Evolutionary conservation across 2,888 invertebrate species (phyloP).

Genomic region (Geophilus truncorum): DNA sequence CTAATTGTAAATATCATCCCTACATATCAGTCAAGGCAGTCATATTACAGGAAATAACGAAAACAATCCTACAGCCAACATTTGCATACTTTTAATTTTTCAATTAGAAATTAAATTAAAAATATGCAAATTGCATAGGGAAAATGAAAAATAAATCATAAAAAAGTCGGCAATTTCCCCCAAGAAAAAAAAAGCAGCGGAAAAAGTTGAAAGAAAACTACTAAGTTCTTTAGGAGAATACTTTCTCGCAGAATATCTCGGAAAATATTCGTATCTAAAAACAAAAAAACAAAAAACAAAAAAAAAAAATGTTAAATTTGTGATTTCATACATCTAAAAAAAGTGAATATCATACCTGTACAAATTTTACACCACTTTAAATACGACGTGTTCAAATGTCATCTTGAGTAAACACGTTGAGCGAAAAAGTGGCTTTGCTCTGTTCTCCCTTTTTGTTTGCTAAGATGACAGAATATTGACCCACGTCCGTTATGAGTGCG

Average conservation of each 20-base stretch:
- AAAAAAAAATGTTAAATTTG: background rate
- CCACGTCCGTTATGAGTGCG: slow-evolving; percentile 70
- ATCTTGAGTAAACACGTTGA: slow-evolving; percentile 60
- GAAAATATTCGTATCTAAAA: background rate
- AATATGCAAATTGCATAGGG: background rate
- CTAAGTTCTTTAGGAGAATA: background rate
- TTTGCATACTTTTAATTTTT: background rate
- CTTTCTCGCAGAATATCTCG: background rate
- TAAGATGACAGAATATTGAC: slow-evolving; percentile 81
- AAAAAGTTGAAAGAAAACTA: background rate
- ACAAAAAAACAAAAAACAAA: background rate
- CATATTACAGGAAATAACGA: background rate
- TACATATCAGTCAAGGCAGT: background rate
- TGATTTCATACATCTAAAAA: too few relatives aligned
- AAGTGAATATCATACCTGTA: slow-evolving; percentile 21
- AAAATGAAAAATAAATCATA: background rate
- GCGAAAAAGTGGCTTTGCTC: slow-evolving; percentile 75
- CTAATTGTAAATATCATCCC: background rate
- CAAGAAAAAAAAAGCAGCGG: background rate
- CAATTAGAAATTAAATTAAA: background rate
- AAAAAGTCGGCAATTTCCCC: background rate
- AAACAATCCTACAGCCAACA: background rate
- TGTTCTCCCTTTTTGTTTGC: slow-evolving; percentile 76
- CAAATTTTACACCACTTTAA: slow-evolving; percentile 32
- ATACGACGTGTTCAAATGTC: slow-evolving; percentile 38